These are phyloP conservation scores for Nerophis lumbriciformis DNA, from an alignment of 2,113 vertebrate species.

Conservation along the genomic window DNA sequence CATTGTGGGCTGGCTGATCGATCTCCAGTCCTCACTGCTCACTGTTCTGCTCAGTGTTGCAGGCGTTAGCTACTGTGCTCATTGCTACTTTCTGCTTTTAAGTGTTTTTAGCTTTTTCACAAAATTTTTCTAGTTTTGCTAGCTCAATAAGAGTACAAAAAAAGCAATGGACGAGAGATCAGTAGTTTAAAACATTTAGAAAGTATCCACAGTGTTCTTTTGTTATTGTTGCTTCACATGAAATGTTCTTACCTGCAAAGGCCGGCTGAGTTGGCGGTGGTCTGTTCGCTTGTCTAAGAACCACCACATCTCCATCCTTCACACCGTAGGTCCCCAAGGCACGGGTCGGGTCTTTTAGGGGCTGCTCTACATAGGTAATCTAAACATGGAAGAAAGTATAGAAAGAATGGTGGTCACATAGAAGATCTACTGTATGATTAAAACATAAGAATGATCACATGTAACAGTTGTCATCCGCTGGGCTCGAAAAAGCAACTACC, in stretches of 20 bases:
- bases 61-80: too few relatives aligned
- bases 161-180: too few relatives aligned
- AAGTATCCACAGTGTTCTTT: background rate
- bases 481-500: too few relatives aligned
- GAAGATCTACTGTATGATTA: background rate
- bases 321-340: constrained; percentile 91
- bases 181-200: too few relatives aligned
- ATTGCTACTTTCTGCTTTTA: too few relatives aligned
- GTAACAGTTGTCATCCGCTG: too few relatives aligned
- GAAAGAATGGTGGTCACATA: background rate
- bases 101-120: too few relatives aligned
- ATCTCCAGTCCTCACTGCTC: too few relatives aligned
- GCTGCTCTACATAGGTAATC: constrained; percentile 87
- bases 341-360: constrained; percentile 85
- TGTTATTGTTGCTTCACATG: background rate
- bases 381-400: constrained; percentile 44
- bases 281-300: constrained; percentile 84
- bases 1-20: too few relatives aligned
- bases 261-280: constrained; percentile 67
- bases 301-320: constrained; percentile 94
- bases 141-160: too few relatives aligned
- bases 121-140: too few relatives aligned
- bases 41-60: too few relatives aligned
- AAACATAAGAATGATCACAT: background rate
- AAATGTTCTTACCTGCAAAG: constrained; percentile 47